phyloP scores from a whole-genome alignment of 2,888 invertebrate species.

The Alloplasta piceator region DNA sequence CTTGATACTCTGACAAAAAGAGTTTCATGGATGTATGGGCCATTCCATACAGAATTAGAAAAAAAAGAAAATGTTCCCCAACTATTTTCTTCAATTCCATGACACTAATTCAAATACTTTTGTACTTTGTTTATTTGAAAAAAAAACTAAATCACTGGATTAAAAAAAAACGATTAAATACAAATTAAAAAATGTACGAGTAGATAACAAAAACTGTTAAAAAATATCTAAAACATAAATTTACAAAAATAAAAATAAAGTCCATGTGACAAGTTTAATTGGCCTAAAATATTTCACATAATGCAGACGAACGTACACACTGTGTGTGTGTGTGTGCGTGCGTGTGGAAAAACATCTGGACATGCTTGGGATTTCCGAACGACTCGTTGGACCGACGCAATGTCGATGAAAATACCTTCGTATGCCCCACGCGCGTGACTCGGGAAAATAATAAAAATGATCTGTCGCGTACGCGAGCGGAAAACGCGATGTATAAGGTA shows the following conservation, averaged over 20 bases:
- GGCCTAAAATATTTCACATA: background rate
- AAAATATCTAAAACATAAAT: no score
- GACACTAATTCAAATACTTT: no score
- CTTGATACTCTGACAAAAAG: background rate
- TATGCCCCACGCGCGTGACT: constrained; percentile 23
- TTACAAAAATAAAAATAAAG: no score
- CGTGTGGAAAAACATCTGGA: constrained; percentile 15
- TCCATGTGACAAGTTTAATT: no score
- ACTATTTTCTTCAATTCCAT: no score
- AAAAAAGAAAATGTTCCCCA: background rate
- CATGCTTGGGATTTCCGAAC: background rate
- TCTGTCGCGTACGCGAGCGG: constrained; percentile 19
- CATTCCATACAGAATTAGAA: background rate
- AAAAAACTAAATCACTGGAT: no score
- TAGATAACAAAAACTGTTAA: no score
- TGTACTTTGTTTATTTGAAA: no score
- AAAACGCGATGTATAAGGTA: background rate
- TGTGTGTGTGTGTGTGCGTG: background rate
- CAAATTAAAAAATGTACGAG: no score
- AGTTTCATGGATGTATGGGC: constrained; percentile 3
- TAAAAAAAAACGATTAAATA: no score
- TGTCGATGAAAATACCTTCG: constrained; percentile 27
- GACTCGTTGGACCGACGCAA: background rate
- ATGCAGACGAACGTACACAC: no score
- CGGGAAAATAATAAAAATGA: constrained; percentile 35